Percentiles rank a stretch among this genome's conserved stretches.
Conservation (phyloP, 2,113 vertebrate species). For the Alligator sinensis region DNA sequence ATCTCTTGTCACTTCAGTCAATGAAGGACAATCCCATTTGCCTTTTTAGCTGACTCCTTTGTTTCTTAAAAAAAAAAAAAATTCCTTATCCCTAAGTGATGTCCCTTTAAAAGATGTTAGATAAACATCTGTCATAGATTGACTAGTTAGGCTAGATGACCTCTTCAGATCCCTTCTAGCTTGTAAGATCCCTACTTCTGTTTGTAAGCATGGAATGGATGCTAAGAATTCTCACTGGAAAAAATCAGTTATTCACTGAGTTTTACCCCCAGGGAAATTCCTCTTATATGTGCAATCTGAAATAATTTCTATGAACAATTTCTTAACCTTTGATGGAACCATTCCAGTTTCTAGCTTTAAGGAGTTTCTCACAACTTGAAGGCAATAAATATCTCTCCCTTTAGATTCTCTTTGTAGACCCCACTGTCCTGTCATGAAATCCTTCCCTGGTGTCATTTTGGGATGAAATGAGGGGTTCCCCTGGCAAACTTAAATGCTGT, state of each 20-base stretch:
- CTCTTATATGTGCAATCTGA: not conserved
- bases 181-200: not conserved
- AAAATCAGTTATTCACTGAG: not conserved
- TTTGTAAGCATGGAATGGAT: not conserved
- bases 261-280: not conserved
- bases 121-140: not conserved
- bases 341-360: slow-evolving; percentile 42
- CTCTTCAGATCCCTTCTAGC: not conserved
- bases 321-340: slow-evolving; percentile 17
- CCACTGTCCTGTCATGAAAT: slow-evolving; percentile 1
- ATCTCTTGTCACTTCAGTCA: not conserved
- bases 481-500: slow-evolving; percentile 60
- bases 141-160: not conserved
- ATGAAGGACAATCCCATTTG: not conserved
- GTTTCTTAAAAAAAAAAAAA: not conserved
- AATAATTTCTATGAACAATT: slow-evolving; percentile 3
- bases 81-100: not conserved
- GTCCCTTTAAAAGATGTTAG: not conserved
- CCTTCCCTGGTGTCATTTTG: slow-evolving; percentile 39
- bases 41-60: not conserved
- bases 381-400: not conserved
- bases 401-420: slow-evolving; percentile 52
- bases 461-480: slow-evolving; percentile 58
- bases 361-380: slow-evolving; percentile 15
- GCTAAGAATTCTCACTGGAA: slow-evolving; percentile 30